These are phyloP conservation scores for Coelopa frigida DNA, from an alignment of 1,140 invertebrate species.

Conservation along the genomic window DNA sequence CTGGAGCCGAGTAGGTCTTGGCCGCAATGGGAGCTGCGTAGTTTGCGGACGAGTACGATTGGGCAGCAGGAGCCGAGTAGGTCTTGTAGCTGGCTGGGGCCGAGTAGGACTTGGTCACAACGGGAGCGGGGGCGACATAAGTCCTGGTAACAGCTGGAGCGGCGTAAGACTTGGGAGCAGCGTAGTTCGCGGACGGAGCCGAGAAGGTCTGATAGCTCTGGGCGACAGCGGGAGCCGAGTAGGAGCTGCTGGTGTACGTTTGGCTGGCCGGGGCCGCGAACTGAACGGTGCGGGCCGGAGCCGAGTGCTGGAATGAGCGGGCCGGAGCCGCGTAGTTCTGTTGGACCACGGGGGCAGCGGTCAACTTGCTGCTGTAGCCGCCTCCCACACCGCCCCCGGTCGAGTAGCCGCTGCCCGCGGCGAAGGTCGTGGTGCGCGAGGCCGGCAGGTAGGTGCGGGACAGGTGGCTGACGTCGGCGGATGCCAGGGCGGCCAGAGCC, in stretches of 20 bases:
- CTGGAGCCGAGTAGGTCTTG: not conserved
- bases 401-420: slow-evolving; percentile 18
- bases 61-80: not conserved
- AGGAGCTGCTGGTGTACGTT: not conserved
- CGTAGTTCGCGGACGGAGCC: too few species aligned
- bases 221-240: slow-evolving; percentile 1
- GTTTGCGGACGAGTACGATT: not conserved
- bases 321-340: slow-evolving; percentile 3
- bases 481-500: slow-evolving; percentile 19
- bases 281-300: not conserved
- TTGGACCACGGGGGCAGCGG: not conserved
- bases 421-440: slow-evolving; percentile 18
- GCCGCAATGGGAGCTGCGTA: not conserved
- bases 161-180: not conserved
- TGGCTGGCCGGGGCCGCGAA: not conserved
- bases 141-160: slow-evolving; percentile 3
- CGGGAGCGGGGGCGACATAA: not conserved
- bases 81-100: slow-evolving; percentile 2
- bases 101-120: not conserved
- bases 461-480: slow-evolving; percentile 31
- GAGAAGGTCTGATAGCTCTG: slow-evolving; percentile 6
- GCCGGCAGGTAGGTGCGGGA: slow-evolving; percentile 28
- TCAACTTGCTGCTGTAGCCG: slow-evolving; percentile 8
- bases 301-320: not conserved
- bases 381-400: slow-evolving; percentile 7